Conservation (phyloP, 64 coral and sea anemone genomes). For the Hydrozoanthus tunicans region DNA sequence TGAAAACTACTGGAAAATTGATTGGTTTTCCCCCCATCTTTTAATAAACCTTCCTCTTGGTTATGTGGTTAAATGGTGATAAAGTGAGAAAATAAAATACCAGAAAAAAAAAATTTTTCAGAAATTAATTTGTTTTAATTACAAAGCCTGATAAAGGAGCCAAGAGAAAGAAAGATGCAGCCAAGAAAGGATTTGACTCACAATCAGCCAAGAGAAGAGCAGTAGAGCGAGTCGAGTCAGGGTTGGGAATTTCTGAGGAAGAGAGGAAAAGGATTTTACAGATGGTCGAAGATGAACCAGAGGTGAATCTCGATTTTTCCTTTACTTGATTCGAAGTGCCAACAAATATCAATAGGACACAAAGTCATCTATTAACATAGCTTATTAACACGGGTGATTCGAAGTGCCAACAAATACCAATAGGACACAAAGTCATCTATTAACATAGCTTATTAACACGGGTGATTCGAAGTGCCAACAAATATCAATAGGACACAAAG, state of each 20-base stretch:
- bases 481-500: not conserved
- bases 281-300: constrained; percentile 99
- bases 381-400: not conserved
- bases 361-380: too few relatives aligned
- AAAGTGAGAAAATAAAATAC: too few relatives aligned
- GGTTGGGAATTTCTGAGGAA: constrained; percentile 79
- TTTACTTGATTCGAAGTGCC: not conserved
- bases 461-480: not conserved
- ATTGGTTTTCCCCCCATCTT: too few relatives aligned
- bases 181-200: constrained; percentile 38
- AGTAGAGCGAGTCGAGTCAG: constrained; percentile 34
- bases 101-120: too few relatives aligned
- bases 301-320: constrained; percentile 58
- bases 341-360: not conserved
- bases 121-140: not conserved
- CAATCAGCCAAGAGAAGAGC: constrained; percentile 51
- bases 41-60: too few relatives aligned
- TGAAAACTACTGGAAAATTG: too few relatives aligned
- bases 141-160: constrained; percentile 83
- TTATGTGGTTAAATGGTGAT: too few relatives aligned
- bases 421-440: too few relatives aligned
- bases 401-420: not conserved
- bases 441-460: too few relatives aligned
- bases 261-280: constrained; percentile 91
- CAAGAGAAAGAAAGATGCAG: constrained; percentile 74